Conservation (phyloP, 2,888 invertebrate genomes). For the Lepidochitona cinerea region DNA sequence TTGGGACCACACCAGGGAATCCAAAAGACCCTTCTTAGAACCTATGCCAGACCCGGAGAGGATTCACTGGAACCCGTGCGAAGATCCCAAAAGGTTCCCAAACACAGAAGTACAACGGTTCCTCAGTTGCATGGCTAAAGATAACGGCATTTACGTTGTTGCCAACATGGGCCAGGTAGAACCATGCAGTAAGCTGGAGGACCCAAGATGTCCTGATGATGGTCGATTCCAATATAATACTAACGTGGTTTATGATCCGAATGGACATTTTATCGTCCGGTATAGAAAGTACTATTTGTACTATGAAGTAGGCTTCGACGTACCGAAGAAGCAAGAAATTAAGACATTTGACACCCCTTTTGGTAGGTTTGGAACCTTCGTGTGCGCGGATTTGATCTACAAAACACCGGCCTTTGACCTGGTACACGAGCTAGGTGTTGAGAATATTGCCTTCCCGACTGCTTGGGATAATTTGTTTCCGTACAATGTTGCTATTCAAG, state of each 20-base stretch:
- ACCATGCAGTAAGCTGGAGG: constrained; percentile 71
- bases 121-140: constrained; percentile 76
- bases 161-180: constrained; percentile 80
- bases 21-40: constrained; percentile 42
- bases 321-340: not conserved
- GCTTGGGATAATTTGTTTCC: not conserved
- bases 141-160: constrained; percentile 78
- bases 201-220: not conserved
- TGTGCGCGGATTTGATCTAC: not conserved
- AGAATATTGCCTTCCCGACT: not conserved
- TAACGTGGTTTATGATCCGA: not conserved
- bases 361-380: not conserved
- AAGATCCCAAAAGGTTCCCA: constrained; percentile 25
- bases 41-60: constrained; percentile 69
- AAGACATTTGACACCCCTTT: not conserved
- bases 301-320: not conserved
- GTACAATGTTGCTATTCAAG: not conserved
- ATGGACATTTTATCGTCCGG: not conserved
- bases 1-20: constrained; percentile 36
- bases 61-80: constrained; percentile 70
- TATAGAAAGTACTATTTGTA: not conserved
- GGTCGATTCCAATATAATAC: not conserved
- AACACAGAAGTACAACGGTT: constrained; percentile 34
- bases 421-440: not conserved
- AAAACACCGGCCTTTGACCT: not conserved